Conservation (phyloP, 1,140 invertebrate genomes). For the Callitettix versicolor region DNA sequence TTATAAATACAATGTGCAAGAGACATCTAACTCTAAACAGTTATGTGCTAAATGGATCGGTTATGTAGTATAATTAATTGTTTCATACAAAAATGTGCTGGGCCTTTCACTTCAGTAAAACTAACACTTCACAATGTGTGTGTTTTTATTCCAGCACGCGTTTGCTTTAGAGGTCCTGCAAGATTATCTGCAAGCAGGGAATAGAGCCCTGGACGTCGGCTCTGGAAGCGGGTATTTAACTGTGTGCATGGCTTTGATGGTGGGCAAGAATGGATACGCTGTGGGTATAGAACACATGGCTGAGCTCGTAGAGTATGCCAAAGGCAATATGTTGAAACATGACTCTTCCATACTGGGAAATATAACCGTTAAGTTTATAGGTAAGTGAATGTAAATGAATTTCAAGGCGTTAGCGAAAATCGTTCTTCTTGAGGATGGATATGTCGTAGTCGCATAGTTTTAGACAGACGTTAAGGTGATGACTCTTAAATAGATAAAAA, state of each 20-base stretch:
- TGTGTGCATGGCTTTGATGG: slow-evolving; percentile 83
- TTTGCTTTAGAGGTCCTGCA: slow-evolving; percentile 83
- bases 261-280: slow-evolving; percentile 61
- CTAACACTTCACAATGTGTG: too few relatives aligned
- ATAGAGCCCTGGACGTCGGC: slow-evolving; percentile 83
- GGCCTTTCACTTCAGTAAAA: too few relatives aligned
- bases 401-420: too few relatives aligned
- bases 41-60: too few relatives aligned
- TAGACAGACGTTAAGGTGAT: too few relatives aligned
- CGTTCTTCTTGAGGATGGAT: too few relatives aligned
- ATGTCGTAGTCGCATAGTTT: too few relatives aligned
- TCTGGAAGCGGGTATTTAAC: slow-evolving; percentile 93
- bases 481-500: too few relatives aligned
- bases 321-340: slow-evolving; percentile 66
- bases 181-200: slow-evolving; percentile 69
- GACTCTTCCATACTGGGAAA: slow-evolving; percentile 53
- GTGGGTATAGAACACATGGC: slow-evolving; percentile 91
- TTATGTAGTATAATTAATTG: too few relatives aligned
- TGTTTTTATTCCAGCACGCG: slow-evolving; percentile 57
- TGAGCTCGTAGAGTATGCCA: slow-evolving; percentile 65
- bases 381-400: slow-evolving; percentile 44
- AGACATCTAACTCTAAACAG: too few relatives aligned
- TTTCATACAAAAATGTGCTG: too few relatives aligned
- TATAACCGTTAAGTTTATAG: slow-evolving; percentile 55
- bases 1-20: too few relatives aligned